Evolutionary conservation across 2,888 invertebrate genomes (phyloP).

Genomic region (Ametastegia equiseti): DNA sequence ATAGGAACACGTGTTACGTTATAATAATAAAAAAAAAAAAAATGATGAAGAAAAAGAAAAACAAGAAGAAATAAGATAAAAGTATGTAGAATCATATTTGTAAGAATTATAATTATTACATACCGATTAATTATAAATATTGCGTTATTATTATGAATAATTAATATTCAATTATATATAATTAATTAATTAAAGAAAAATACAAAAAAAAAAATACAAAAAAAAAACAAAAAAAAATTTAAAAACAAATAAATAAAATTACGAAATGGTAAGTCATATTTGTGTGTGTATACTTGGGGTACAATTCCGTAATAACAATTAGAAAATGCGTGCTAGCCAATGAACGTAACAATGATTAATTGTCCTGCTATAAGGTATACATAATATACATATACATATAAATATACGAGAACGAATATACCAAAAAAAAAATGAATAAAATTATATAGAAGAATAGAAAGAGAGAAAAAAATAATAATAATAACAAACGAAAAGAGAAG

Average conservation of each 20-base stretch:
- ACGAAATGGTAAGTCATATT: neutral
- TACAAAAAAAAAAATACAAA: neutral
- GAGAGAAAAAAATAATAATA: neutral
- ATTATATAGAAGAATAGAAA: neutral
- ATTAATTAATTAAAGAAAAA: neutral
- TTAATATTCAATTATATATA: slow-evolving; percentile 53
- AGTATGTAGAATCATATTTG: slow-evolving; percentile 56
- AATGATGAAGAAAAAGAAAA: slow-evolving; percentile 36
- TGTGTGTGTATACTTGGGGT: slow-evolving; percentile 59
- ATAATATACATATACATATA: no score
- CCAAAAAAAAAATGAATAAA: neutral
- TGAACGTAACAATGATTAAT: slow-evolving; percentile 29
- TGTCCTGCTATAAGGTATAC: neutral
- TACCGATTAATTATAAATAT: slow-evolving; percentile 53
- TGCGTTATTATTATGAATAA: slow-evolving; percentile 58
- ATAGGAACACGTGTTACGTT: slow-evolving; percentile 25
- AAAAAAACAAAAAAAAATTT: neutral
- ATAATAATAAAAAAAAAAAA: slow-evolving; percentile 33
- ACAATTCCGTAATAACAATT: slow-evolving; percentile 39
- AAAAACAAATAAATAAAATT: neutral
- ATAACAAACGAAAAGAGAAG: neutral
- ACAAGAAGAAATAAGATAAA: slow-evolving; percentile 38
- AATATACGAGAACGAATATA: neutral
- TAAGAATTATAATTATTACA: slow-evolving; percentile 54
- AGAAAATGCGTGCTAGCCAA: slow-evolving; percentile 41